Conservation (phyloP, 2,797 vertebrate genomes). For the Cossypha dichroa region DNA sequence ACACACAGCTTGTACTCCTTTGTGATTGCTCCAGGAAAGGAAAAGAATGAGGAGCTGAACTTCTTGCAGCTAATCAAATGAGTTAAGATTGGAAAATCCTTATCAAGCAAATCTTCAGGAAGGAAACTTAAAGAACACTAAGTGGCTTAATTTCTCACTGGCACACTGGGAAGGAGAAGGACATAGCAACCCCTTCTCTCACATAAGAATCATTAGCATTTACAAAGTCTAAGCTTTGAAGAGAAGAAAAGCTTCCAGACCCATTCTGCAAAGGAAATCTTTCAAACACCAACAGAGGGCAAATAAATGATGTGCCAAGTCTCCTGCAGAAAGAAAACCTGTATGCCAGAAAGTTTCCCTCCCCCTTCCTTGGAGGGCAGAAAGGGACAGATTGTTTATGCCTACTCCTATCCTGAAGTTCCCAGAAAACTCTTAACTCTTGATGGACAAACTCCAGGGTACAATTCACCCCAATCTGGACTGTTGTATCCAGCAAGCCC, state of each 20-base stretch:
- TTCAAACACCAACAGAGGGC: neutral
- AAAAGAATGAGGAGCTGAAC: neutral
- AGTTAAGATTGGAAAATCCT: neutral
- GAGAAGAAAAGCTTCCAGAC: neutral
- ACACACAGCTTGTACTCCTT: neutral
- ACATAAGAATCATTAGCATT: slow-evolving; percentile 12
- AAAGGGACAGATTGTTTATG: neutral
- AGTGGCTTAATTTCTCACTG: neutral
- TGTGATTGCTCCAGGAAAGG: neutral
- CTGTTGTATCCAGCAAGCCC: neutral
- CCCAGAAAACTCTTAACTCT: neutral
- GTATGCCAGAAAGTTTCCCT: neutral
- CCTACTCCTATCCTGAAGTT: neutral
- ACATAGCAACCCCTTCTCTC: neutral
- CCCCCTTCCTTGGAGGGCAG: neutral
- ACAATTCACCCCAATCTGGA: neutral
- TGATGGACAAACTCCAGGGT: neutral
- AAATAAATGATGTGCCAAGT: neutral
- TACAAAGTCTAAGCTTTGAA: neutral
- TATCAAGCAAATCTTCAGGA: neutral
- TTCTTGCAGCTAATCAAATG: neutral
- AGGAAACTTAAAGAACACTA: neutral
- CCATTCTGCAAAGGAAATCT: neutral
- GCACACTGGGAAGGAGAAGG: neutral
- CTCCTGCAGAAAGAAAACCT: neutral